Percentiles rank a stretch among this genome's conserved stretches.
phyloP scores from a whole-genome alignment of 2,888 invertebrate species.

The Ptychoptera albimana region DNA sequence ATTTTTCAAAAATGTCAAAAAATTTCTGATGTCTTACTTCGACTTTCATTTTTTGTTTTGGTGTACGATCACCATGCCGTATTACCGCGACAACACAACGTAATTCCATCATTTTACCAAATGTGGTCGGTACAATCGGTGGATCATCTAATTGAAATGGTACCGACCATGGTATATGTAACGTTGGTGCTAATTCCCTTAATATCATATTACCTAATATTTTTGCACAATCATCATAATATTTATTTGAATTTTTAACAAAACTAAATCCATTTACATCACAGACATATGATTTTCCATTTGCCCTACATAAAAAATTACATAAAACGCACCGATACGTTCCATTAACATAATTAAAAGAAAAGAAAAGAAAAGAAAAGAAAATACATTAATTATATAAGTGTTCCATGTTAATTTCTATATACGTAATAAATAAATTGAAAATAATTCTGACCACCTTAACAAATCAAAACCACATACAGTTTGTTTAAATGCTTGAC shows the following conservation, averaged over 20 bases:
- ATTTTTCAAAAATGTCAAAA: slow-evolving; percentile 96
- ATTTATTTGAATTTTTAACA: slow-evolving; percentile 98
- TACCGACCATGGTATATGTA: slow-evolving; percentile 95
- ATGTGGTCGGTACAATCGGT: slow-evolving; percentile 96
- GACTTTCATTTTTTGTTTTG: slow-evolving; percentile 99
- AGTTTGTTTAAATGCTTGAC: slow-evolving; percentile 91
- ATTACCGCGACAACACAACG: slow-evolving; percentile 96
- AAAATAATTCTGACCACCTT: slow-evolving; percentile 33
- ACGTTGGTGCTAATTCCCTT: slow-evolving; percentile 80
- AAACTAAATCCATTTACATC: slow-evolving; percentile 99
- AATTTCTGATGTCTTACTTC: slow-evolving; percentile 96
- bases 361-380: background rate
- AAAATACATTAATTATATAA: slow-evolving; percentile 7
- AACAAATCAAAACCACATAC: slow-evolving; percentile 98
- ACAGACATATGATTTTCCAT: slow-evolving; percentile 97
- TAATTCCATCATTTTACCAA: slow-evolving; percentile 88
- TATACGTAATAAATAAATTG: slow-evolving; percentile 1
- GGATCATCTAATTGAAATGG: slow-evolving; percentile 97
- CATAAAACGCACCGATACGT: slow-evolving; percentile 4
- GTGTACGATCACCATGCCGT: slow-evolving; percentile 94
- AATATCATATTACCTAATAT: slow-evolving; percentile 97
- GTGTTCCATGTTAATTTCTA: background rate
- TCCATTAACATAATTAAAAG: too few relatives aligned
- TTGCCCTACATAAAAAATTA: slow-evolving; percentile 58
- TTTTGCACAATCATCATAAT: slow-evolving; percentile 99